Conservation (phyloP, 1,140 invertebrate species). For the Orussus abietinus region DNA sequence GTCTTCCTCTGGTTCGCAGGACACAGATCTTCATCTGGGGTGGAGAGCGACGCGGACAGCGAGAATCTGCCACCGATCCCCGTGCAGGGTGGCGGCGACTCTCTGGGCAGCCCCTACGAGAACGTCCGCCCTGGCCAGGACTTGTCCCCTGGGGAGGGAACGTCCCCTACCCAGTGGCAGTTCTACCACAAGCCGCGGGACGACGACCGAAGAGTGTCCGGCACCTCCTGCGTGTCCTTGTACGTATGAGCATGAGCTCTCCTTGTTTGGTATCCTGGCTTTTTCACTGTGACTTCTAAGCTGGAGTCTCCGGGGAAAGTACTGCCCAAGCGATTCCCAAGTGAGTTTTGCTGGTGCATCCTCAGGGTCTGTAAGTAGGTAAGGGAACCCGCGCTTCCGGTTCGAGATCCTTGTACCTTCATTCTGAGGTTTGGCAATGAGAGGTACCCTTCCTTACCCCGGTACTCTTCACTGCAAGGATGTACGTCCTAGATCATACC, state of each 20-base stretch:
- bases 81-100: constrained; percentile 54
- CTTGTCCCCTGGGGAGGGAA: constrained; percentile 52
- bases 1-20: constrained; percentile 21
- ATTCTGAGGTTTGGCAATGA: too few species aligned
- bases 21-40: constrained; percentile 47
- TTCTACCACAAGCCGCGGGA: constrained; percentile 57
- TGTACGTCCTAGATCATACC: too few species aligned
- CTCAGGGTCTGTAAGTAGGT: too few species aligned
- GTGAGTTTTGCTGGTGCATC: too few species aligned
- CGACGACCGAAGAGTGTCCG: constrained; percentile 56
- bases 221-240: constrained; percentile 59
- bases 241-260: constrained; percentile 50
- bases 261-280: too few species aligned
- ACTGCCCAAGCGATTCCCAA: too few species aligned
- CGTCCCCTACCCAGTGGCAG: constrained; percentile 61
- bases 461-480: too few species aligned
- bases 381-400: too few species aligned
- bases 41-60: constrained; percentile 57
- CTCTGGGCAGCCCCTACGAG: constrained; percentile 64
- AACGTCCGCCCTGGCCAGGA: constrained; percentile 57
- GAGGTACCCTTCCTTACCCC: too few species aligned
- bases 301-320: too few species aligned
- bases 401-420: too few species aligned
- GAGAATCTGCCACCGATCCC: constrained; percentile 59
- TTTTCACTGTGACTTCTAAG: too few species aligned